Evolutionary conservation across 2,888 invertebrate genomes (phyloP), one percentile per base, ranked within the genome.

Genomic region (Cheilosia impressa): DNA sequence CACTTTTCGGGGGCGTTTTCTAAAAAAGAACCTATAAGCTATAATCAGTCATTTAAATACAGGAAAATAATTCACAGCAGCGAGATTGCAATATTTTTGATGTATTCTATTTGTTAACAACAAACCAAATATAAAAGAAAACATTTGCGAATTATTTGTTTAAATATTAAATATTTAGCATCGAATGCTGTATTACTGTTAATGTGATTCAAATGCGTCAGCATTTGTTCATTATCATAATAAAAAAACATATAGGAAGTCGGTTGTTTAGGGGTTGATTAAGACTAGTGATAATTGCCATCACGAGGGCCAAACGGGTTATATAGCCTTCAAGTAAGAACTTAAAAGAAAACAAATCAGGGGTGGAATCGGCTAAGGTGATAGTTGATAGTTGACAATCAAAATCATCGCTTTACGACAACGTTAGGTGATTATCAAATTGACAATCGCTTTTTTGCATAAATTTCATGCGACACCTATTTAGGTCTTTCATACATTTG

Each of bases 121-220:
- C 3, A 2, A 65, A 22, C 31, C 47, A 47, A 17, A 43, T 17
- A 27, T n/a, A 1, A 9, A n/a, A 27, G 31, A n/a, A 9, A 34
- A 15, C 19, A 34, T 17, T 45, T n/a, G 45, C 55, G 22, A 60
- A 31, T 63, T 63, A 57, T 68, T 68, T 68, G 27, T 17, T 27
- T 31, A 53, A 68, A 5, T 13, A 31, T 13, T 69, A 19, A 19
- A 19, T 19, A 19, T 19, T n/a, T 69, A 57, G 31, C 68, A 57
- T 1, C 17, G 27, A 19, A 43, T 7, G 9, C 31, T 53, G 19
- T 43, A 31, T 13, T 43, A 24, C 53, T 50, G 41, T 27, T 13
- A 60, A 13, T 50, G 38, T 1, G 22, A n/a, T 38, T 24, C n/a
- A 38, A 34, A 10, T 24, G 4, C 38, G 17, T 50, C 52, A 24